A percentile compares a stretch with the other conserved stretches of the same genome.
Evolutionary conservation across 2,888 invertebrate species (phyloP).

Genomic region (Sussaba pulchella): DNA sequence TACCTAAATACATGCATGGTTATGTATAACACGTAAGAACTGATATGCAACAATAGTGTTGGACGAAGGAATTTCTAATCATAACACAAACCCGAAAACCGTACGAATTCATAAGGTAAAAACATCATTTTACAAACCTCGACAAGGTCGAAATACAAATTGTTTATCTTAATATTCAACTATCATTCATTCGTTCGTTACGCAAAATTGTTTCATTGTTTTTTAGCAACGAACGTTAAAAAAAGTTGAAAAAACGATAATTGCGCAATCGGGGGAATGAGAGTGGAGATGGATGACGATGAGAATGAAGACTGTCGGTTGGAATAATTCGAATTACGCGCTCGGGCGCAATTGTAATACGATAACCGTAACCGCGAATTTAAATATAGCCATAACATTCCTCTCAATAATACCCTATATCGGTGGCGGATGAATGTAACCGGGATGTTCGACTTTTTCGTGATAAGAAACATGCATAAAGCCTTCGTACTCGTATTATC

Average conservation of each 20-base stretch:
- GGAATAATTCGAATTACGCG: conserved; percentile 57
- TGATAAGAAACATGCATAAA: conserved; percentile 76
- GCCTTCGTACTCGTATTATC: background rate
- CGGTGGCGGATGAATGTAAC: conserved; percentile 79
- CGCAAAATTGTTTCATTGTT: too few species aligned
- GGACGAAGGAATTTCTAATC: conserved; percentile 49
- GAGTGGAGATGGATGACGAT: conserved; percentile 4
- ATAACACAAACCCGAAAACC: conserved; percentile 29
- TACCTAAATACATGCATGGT: conserved; percentile 13
- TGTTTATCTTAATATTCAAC: too few species aligned
- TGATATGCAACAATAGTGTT: background rate
- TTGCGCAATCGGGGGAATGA: background rate
- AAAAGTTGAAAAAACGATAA: too few species aligned
- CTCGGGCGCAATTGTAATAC: conserved; percentile 25
- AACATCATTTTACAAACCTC: too few species aligned
- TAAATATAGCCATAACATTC: conserved; percentile 81
- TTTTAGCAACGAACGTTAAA: too few species aligned
- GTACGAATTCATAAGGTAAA: too few species aligned
- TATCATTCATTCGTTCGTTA: too few species aligned
- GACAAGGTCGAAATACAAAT: too few species aligned
- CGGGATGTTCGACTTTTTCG: conserved; percentile 82
- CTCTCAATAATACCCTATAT: conserved; percentile 81
- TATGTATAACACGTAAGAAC: conserved; percentile 3
- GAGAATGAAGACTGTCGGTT: background rate
- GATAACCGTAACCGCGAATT: conserved; percentile 75